Conservation (phyloP, 2,888 invertebrate genomes). For the Callinectes sapidus region DNA sequence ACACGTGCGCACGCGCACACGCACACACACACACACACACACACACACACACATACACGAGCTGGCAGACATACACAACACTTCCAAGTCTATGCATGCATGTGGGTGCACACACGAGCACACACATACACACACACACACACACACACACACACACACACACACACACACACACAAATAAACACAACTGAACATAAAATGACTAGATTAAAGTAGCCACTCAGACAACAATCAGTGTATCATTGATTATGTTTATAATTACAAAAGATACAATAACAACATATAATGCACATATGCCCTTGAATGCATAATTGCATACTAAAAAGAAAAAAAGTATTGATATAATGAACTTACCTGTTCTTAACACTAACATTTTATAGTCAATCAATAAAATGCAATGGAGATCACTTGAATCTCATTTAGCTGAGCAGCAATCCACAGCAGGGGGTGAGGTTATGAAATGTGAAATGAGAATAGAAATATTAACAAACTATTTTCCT, state of each 20-base stretch:
- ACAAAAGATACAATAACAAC: constrained; percentile 9
- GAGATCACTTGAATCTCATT: not conserved
- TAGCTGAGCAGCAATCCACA: not conserved
- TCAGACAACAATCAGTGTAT: not conserved
- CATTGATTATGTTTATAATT: not conserved
- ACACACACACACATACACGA: not conserved
- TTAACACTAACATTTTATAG: not conserved
- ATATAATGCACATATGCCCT: not conserved
- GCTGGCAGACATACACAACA: not conserved
- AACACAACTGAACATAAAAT: constrained; percentile 19
- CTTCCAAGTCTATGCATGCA: not conserved
- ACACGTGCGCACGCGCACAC: too few relatives aligned
- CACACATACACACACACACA: constrained; percentile 21
- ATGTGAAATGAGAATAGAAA: not conserved
- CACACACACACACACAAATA: not conserved
- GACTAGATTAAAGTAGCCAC: not conserved
- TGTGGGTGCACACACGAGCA: too few relatives aligned
- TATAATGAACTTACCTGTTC: not conserved
- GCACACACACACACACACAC: not conserved
- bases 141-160: constrained; percentile 8
- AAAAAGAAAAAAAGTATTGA: not conserved
- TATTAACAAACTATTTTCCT: not conserved
- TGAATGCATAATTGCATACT: not conserved
- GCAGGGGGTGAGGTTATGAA: not conserved
- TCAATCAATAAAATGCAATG: not conserved